Evolutionary conservation across 2,888 invertebrate species (phyloP).

Genomic region (Eumacrocentrus americanus): DNA sequence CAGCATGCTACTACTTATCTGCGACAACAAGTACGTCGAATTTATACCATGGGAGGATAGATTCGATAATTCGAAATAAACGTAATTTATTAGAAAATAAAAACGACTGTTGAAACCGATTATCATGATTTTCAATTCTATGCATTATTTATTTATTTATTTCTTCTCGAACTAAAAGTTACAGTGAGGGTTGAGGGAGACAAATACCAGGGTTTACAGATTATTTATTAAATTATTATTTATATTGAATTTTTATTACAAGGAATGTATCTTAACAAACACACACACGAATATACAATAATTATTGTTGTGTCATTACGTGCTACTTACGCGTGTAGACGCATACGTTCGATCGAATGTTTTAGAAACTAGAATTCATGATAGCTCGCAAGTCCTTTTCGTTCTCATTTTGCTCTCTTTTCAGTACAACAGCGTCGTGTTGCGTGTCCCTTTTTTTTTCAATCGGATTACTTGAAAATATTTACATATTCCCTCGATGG

Average conservation of each 20-base stretch:
- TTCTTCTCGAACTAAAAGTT: neutral
- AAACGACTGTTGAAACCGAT: constrained; percentile 11
- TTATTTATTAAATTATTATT: constrained; percentile 49
- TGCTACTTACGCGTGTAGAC: constrained; percentile 27
- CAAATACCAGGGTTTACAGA: neutral
- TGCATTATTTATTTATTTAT: constrained; percentile 1
- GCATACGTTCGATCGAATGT: neutral
- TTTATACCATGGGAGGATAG: constrained; percentile 52
- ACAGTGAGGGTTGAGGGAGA: neutral
- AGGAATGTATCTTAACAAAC: constrained; percentile 48
- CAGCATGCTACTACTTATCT: too few relatives aligned
- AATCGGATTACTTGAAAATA: constrained; percentile 18
- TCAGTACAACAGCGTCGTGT: constrained; percentile 11
- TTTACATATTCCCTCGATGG: constrained; percentile 28
- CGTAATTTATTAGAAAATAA: constrained; percentile 57
- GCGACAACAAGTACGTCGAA: constrained; percentile 35
- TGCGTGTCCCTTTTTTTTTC: constrained; percentile 9
- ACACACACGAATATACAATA: constrained; percentile 43
- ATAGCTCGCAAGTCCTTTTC: constrained; percentile 4
- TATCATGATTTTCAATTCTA: constrained; percentile 5
- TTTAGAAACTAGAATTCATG: constrained; percentile 3
- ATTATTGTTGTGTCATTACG: constrained; percentile 45
- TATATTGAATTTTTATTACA: constrained; percentile 52
- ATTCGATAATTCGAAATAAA: constrained; percentile 42
- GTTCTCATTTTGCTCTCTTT: constrained; percentile 3